A percentile compares a stretch with the other conserved stretches of the same genome.
phyloP scores from a whole-genome alignment of 64 coral and sea anemone genomes.

The Astreopora myriophthalma region DNA sequence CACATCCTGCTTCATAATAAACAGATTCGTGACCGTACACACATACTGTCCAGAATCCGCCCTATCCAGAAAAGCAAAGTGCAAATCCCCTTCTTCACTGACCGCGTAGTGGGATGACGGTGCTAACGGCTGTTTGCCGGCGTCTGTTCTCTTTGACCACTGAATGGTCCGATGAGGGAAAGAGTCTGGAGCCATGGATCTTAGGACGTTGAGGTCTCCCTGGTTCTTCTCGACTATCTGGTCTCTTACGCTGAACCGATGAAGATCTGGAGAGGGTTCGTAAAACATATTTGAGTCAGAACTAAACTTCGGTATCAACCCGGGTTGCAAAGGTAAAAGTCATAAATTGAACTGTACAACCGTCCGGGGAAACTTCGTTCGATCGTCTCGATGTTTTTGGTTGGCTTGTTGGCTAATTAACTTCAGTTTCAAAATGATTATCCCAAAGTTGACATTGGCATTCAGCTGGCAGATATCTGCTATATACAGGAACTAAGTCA shows the following conservation, averaged over 20 bases:
- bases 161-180: conserved; percentile 69
- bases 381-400: too few species aligned
- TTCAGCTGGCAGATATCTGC: too few species aligned
- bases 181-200: conserved; percentile 70
- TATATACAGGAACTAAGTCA: too few species aligned
- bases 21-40: conserved; percentile 72
- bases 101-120: conserved; percentile 71
- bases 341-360: too few species aligned
- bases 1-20: conserved; percentile 34
- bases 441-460: too few species aligned
- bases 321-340: too few species aligned
- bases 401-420: too few species aligned
- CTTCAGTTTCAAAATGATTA: too few species aligned
- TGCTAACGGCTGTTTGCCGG: neutral
- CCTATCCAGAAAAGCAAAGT: conserved; percentile 67
- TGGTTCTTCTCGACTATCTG: conserved; percentile 24
- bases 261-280: conserved; percentile 50
- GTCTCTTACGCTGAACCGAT: conserved; percentile 36
- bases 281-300: too few species aligned
- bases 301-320: too few species aligned
- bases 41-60: conserved; percentile 56
- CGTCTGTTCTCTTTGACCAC: conserved; percentile 62
- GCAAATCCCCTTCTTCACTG: conserved; percentile 70
- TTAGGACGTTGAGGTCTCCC: conserved; percentile 34
- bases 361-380: too few species aligned